Evolutionary conservation across 2,888 invertebrate species (phyloP).

Genomic region (Pyralis farinalis): DNA sequence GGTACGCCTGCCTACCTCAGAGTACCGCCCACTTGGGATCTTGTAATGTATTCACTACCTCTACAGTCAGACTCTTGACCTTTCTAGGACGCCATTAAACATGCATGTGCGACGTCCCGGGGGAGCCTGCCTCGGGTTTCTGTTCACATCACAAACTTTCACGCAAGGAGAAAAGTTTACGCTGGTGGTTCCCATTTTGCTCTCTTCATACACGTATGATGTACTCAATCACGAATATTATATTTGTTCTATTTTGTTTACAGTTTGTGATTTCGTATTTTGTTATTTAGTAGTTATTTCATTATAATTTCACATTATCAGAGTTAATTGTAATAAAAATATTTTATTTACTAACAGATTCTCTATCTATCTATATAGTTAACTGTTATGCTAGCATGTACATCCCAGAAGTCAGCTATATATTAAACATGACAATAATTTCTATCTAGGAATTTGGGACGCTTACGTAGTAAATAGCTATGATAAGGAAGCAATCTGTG

Average conservation of each 20-base stretch:
- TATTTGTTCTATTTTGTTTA: conserved; percentile 33
- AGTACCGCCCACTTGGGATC: conserved; percentile 49
- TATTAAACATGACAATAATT: too few species aligned
- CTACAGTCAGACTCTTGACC: conserved; percentile 71
- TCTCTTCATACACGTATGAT: conserved; percentile 46
- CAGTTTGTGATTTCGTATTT: conserved; percentile 29
- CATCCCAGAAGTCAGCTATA: too few species aligned
- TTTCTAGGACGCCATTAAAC: conserved; percentile 75
- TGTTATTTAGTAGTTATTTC: too few species aligned
- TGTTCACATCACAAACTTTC: conserved; percentile 68
- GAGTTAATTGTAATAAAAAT: too few species aligned
- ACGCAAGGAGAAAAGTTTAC: conserved; percentile 70
- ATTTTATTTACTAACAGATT: too few species aligned
- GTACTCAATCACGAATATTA: conserved; percentile 41
- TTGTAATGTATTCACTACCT: conserved; percentile 70
- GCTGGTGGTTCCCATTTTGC: conserved; percentile 59
- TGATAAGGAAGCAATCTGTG: too few species aligned
- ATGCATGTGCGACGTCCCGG: conserved; percentile 67
- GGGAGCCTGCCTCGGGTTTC: conserved; percentile 56
- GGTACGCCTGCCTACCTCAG: conserved; percentile 37
- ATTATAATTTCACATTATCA: too few species aligned
- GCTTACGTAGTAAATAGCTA: too few species aligned
- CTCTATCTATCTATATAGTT: too few species aligned
- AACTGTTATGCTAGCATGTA: too few species aligned
- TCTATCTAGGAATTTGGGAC: too few species aligned